Evolutionary conservation across 2,797 vertebrate species (phyloP), one percentile per base, ranked within the genome.

Genomic region (Ptychobarbus kaznakovi): DNA sequence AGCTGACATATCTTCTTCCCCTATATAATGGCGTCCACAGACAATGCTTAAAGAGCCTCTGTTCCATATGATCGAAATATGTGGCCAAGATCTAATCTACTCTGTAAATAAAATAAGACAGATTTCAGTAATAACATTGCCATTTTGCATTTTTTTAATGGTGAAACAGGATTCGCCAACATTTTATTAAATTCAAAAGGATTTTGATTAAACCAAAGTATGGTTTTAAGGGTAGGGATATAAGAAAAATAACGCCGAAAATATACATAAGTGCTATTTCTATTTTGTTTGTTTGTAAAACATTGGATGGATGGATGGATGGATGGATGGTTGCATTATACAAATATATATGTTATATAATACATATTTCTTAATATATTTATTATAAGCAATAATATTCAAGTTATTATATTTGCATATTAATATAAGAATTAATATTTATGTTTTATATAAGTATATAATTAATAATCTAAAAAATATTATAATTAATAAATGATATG

Each of bases 1-100:
- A 32, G 75, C 22, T 63, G 77, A 83, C 75, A 81, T 83, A 70
- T 63, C 51, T 53, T 80, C 68, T 79, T 76, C 9, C 51, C 68
- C 51, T 15, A 35, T 28, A 81, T 75, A 72, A 84, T 42, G 22
- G 46, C 28, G 13, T 42, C 25, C 16, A 38, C 38, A 56, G 74
- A 87, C 69, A 58, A 56, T 70, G 53, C 79, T 83, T n/a, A 75
- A 75, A 80, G 69, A 53, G 28, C 18, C 69, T 85, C 46, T 44
- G 4, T 38, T 74, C 68, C 0, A 5, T 61, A 28, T 78, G 77
- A 46, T 79, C 78, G 44, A 78, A 86, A 86, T 74, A 77, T 40
- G 40, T 6, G 25, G 46, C 53, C 66, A 1, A 44, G 81, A 68
- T 61, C 46, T 68, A 69, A 68, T 72, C 68, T 70, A 53, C 65